Base-by-base conservation (phyloP, 1,140 invertebrate species). In the Daktulosphaira vitifoliae region DNA sequence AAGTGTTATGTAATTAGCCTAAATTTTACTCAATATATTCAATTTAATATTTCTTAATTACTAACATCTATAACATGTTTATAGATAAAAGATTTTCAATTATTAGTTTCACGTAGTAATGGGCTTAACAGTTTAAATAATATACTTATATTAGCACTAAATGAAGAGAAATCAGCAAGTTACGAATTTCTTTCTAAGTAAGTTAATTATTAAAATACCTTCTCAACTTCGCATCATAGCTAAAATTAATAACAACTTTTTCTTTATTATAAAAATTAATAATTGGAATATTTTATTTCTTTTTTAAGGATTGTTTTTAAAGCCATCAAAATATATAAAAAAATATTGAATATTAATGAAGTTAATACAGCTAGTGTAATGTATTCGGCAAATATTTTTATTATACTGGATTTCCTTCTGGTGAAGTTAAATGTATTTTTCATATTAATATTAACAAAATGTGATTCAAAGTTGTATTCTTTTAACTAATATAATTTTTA, bases 61-160 rank as follows among this genome's bases (percentile, higher is more conserved):
- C 5, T 33, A 11, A 33, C 4, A 15, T 44, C n/a, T 15, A 54
- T 16, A 16, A 6, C 25, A 16, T 56, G 5, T 46, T 59, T 42
- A 15, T 29, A 62, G 56, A 6, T 8, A 1, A 62, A 62, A 62
- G 56, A 62, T 62, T 62, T 62, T 46, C 56, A 62, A 62, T 62
- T 39, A 29, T 62, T 62, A 48, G 42, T 62, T 33, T 62, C 42
- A 8, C 23, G 56, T 20, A 62, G 56, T 48, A 16, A 48, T 15
- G 56, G 56, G 5, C 46, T 62, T 6, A 48, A 23, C 20, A 23
- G 44, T 33, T 48, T 62, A 22, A 62, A 62, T 22, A 62, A 29
- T 46, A 62, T 62, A 26, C 13, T 62, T 9, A 22, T 62, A 15
- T 29, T 62, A 16, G 56, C 38, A 23, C 23, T 46, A 8, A 62